Conservation (phyloP, 2,888 invertebrate genomes). For the Deilephila porcellus region DNA sequence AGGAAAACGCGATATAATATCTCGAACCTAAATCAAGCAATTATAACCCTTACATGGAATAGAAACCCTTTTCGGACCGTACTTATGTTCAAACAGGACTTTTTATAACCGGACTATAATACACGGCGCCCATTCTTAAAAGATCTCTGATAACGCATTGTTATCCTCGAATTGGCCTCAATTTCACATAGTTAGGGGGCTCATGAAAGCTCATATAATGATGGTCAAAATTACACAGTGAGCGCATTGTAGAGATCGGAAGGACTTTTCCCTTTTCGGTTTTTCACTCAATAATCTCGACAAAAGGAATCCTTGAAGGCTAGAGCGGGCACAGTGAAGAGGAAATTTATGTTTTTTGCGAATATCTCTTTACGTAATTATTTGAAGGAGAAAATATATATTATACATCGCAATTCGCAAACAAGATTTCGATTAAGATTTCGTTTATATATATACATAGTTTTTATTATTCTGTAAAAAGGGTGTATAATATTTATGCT, state of each 20-base stretch:
- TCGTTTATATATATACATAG: too few species aligned
- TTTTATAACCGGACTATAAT: slow-evolving; percentile 28
- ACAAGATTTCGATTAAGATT: background rate
- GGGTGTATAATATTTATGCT: too few species aligned
- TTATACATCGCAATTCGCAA: background rate
- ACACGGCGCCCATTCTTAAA: slow-evolving; percentile 18
- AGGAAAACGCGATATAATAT: slow-evolving; percentile 15
- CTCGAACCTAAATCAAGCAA: slow-evolving; percentile 22
- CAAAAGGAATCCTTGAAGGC: slow-evolving; percentile 62
- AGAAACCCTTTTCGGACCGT: slow-evolving; percentile 28
- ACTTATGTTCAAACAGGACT: slow-evolving; percentile 32
- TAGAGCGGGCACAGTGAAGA: slow-evolving; percentile 46
- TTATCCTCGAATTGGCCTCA: slow-evolving; percentile 10
- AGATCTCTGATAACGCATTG: slow-evolving; percentile 28
- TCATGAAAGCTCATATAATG: slow-evolving; percentile 21
- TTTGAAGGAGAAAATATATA: background rate
- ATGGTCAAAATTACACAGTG: slow-evolving; percentile 27
- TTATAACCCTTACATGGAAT: slow-evolving; percentile 8
- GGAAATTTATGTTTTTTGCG: slow-evolving; percentile 48
- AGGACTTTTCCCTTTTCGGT: slow-evolving; percentile 57
- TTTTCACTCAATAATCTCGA: slow-evolving; percentile 66
- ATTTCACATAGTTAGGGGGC: slow-evolving; percentile 25
- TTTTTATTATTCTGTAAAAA: too few species aligned
- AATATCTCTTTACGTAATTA: background rate
- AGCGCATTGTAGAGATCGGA: slow-evolving; percentile 38